phyloP scores from a whole-genome alignment of 1,140 invertebrate genomes.

The Eumaeus atala region DNA sequence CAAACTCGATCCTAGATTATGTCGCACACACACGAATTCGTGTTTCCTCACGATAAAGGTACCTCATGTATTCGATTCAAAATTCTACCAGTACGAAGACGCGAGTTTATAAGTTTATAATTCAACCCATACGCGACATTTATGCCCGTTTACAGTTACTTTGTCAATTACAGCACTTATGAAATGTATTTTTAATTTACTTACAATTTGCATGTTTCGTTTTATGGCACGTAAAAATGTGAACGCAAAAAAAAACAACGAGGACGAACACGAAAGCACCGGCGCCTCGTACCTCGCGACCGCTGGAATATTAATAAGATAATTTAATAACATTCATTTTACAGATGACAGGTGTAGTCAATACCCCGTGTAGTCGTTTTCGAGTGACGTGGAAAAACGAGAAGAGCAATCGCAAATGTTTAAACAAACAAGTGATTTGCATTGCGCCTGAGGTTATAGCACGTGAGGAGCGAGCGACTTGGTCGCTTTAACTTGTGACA shows the following conservation, averaged over 20 bases:
- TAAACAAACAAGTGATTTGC: conserved; percentile 37
- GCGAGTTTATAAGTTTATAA: too few relatives aligned
- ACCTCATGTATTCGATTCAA: too few relatives aligned
- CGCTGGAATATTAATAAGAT: conserved; percentile 11
- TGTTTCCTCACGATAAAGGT: too few relatives aligned
- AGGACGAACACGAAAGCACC: not conserved
- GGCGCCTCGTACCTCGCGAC: not conserved
- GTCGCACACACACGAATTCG: too few relatives aligned
- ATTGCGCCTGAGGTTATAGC: conserved; percentile 23
- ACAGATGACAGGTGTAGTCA: conserved; percentile 13
- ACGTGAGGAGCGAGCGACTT: not conserved
- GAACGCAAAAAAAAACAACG: conserved; percentile 1
- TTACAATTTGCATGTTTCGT: conserved; percentile 6
- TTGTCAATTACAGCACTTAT: too few relatives aligned
- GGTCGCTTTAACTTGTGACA: too few relatives aligned
- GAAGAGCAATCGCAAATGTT: conserved; percentile 12
- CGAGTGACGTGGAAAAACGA: conserved; percentile 2
- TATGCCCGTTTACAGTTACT: too few relatives aligned
- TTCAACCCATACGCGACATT: too few relatives aligned
- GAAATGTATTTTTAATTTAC: not conserved
- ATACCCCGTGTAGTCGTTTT: not conserved
- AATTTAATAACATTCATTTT: conserved; percentile 16
- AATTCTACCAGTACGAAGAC: too few relatives aligned
- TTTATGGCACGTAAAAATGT: conserved; percentile 3
- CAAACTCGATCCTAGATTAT: too few relatives aligned